phyloP scores from a whole-genome alignment of 2,888 invertebrate genomes.

The Drosophila yooni region DNA sequence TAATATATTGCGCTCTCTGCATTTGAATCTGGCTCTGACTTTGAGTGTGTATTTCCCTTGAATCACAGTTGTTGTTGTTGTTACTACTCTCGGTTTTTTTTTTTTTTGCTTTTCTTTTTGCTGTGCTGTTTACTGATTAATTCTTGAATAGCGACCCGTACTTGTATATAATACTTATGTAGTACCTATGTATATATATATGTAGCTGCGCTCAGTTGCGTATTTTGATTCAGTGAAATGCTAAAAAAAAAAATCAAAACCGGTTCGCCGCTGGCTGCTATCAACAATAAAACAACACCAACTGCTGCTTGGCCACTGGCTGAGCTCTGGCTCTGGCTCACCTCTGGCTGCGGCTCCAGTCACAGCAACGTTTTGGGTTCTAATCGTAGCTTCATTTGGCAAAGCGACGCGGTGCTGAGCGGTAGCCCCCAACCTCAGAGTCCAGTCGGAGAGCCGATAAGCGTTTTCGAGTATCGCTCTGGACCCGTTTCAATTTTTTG shows the following conservation, averaged over 20 bases:
- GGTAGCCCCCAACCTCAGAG: conserved; percentile 43
- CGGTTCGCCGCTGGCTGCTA: conserved; percentile 41
- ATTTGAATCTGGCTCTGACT: conserved; percentile 9
- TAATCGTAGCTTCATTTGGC: conserved; percentile 68
- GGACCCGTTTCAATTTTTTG: conserved; percentile 51
- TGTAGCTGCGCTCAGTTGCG: conserved; percentile 31
- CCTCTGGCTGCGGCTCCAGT: conserved; percentile 8
- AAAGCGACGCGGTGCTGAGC: conserved; percentile 59
- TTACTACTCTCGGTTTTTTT: conserved; percentile 17
- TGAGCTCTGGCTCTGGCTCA: no score
- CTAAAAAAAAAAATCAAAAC: conserved; percentile 32
- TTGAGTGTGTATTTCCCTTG: conserved; percentile 40
- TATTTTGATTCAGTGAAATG: conserved; percentile 43
- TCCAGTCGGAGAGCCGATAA: background rate
- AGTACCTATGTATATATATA: conserved; percentile 2
- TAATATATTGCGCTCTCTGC: background rate
- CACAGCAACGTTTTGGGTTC: conserved; percentile 27
- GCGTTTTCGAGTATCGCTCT: conserved; percentile 3
- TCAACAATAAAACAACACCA: conserved; percentile 16
- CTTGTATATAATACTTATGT: conserved; percentile 1
- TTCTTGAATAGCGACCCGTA: conserved; percentile 7
- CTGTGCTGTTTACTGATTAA: conserved; percentile 24
- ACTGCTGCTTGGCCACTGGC: conserved; percentile 22
- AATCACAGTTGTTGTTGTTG: conserved; percentile 26
- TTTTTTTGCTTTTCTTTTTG: background rate